phyloP scores from a whole-genome alignment of 2,888 invertebrate genomes.

The Pinctada fucata region DNA sequence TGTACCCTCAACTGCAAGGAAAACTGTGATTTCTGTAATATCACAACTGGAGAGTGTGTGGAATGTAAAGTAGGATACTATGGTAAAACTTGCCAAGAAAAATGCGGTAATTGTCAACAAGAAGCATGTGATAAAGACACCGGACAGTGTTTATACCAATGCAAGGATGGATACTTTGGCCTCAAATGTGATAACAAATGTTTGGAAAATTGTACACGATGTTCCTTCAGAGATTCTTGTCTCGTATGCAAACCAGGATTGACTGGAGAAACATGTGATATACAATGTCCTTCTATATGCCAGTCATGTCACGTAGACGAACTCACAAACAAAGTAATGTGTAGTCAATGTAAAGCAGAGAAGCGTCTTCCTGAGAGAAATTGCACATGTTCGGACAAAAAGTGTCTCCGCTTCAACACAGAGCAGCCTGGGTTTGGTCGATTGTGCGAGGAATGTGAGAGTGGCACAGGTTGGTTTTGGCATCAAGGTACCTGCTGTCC shows the following conservation, averaged over 20 bases:
- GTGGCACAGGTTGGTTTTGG: conserved; percentile 16
- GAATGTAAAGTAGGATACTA: conserved; percentile 26
- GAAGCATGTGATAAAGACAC: conserved; percentile 16
- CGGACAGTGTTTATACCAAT: conserved; percentile 24
- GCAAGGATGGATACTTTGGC: conserved; percentile 26
- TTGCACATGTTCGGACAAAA: conserved; percentile 24
- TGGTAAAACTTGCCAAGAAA: conserved; percentile 23
- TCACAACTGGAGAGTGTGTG: conserved; percentile 23
- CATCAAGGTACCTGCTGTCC: conserved; percentile 31
- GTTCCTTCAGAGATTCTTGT: conserved; percentile 17
- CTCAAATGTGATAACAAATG: conserved; percentile 20
- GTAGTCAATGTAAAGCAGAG: conserved; percentile 19
- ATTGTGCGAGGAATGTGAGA: conserved; percentile 21
- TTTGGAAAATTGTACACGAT: conserved; percentile 22
- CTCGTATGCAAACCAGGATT: conserved; percentile 22
- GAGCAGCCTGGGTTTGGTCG: not conserved
- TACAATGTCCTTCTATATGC: conserved; percentile 28
- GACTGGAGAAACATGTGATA: conserved; percentile 23
- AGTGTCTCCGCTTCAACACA: conserved; percentile 8
- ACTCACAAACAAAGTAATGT: conserved; percentile 12
- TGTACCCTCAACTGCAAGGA: conserved; percentile 9
- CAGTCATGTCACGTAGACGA: conserved; percentile 18
- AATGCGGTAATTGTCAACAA: conserved; percentile 21
- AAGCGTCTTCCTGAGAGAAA: conserved; percentile 24
- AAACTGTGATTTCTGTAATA: conserved; percentile 25